Base-by-base conservation (phyloP, 1,140 invertebrate species). In the Cataglyphis hispanica region DNA sequence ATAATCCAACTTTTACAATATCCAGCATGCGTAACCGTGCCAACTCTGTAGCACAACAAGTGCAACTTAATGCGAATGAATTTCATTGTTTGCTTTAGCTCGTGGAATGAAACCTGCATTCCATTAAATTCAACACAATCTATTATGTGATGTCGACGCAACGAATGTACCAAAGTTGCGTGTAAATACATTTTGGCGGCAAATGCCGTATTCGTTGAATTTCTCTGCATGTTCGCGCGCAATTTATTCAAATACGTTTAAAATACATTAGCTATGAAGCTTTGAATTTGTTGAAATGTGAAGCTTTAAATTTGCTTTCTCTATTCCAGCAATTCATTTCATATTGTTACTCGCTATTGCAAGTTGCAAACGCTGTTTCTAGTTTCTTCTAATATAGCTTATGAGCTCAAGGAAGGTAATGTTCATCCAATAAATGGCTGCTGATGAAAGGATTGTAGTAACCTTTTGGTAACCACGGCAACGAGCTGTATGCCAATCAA, bases 391-490 rank as follows among this genome's bases (percentile, higher is more conserved):
- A 69, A 40, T 69, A 80, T 69, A 80, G 63, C 77, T 69, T 69
- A 69, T 37, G 22, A 80, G 64, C 63, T 80, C 63, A 80, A n/a
- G 34, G 34, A 22, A 0, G 66, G 31, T 69, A 80, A 80, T 69
- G 64, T 66, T 80, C 19, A 64, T 67, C 46, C 64, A 69, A 80
- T 80, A 80, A 80, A 80, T 80, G 50, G 46, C 34, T 69, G 31
- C 46, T 80, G 64, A 56, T 69, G 77, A 80, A 69, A 80, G 77
- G 77, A 80, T 80, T 80, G 63, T 80, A 80, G 64, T 63, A 80
- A 80, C 77, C 77, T 80, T 80, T 80, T 69, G 77, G 77, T 69
- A 80, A 80, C 77, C 37, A 80, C 53, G 34, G 64, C 77, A 80
- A 80, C 64, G 46, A 64, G 34, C 46, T 69, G 22, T 80, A 27